These are phyloP conservation scores for Scolopax bukidnonensis DNA, from an alignment of 2,797 vertebrate species.

Conservation along the genomic window DNA sequence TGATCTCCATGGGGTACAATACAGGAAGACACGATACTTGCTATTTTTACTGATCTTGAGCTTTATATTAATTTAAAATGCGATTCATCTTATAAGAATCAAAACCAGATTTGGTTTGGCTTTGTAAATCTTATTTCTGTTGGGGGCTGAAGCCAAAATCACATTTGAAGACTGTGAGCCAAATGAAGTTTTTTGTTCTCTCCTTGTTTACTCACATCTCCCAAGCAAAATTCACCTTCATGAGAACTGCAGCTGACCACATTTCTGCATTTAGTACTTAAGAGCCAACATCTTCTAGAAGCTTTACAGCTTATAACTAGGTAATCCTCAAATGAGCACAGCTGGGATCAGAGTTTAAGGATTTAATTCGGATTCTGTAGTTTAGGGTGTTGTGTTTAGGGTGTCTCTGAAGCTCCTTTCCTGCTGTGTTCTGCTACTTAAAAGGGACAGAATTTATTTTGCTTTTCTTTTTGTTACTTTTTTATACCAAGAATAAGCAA, in stretches of 20 bases:
- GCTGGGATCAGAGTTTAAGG: neutral
- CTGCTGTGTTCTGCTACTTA: neutral
- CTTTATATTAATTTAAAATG: neutral
- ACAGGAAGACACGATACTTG: neutral
- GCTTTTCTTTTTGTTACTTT: neutral
- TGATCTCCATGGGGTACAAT: neutral
- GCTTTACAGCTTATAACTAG: neutral
- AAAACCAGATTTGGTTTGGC: constrained; percentile 12
- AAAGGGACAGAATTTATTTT: neutral
- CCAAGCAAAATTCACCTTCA: neutral
- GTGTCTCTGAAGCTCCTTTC: neutral
- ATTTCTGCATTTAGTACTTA: neutral
- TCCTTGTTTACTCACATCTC: neutral
- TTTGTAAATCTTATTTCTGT: neutral
- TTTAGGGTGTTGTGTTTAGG: neutral
- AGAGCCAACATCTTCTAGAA: neutral
- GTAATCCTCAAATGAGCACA: neutral
- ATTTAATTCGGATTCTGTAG: neutral
- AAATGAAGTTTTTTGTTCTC: constrained; percentile 4
- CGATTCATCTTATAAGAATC: neutral
- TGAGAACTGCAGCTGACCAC: neutral
- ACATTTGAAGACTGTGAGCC: neutral
- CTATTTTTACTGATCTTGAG: neutral
- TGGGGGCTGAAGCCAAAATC: neutral
- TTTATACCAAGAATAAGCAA: neutral